These are phyloP conservation scores for Acanthosoma haemorrhoidale DNA, from an alignment of 2,888 invertebrate species.

Conservation along the genomic window DNA sequence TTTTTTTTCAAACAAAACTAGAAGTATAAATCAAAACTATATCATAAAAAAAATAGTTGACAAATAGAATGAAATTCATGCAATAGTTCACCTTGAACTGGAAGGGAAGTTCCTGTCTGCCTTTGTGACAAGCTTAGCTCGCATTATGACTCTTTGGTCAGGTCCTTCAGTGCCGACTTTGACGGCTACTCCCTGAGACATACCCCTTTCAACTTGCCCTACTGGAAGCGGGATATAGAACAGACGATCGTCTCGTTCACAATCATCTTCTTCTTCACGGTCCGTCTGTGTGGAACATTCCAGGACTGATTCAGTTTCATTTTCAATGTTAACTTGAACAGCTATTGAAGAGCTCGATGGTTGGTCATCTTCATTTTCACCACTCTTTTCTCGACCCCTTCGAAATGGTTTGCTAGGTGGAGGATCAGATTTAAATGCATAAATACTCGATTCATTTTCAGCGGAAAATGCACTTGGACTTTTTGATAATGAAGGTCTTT, in stretches of 20 bases:
- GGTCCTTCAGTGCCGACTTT: constrained; percentile 61
- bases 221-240: constrained; percentile 59
- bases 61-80: not conserved
- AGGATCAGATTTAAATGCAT: constrained; percentile 62
- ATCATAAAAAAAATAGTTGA: not conserved
- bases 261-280: constrained; percentile 45
- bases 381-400: constrained; percentile 45
- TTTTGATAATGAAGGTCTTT: constrained; percentile 47
- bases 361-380: constrained; percentile 46
- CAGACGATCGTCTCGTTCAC: constrained; percentile 55
- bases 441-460: constrained; percentile 64
- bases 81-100: constrained; percentile 10
- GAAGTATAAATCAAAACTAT: too few species aligned
- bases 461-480: constrained; percentile 58
- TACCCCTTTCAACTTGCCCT: constrained; percentile 44
- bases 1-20: too few species aligned
- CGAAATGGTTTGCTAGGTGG: constrained; percentile 57
- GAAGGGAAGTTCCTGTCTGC: constrained; percentile 43
- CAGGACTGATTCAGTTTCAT: constrained; percentile 44
- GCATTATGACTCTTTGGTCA: constrained; percentile 58
- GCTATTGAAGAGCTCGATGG: constrained; percentile 51
- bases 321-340: constrained; percentile 53
- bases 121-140: constrained; percentile 60
- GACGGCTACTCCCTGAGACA: constrained; percentile 57
- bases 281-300: constrained; percentile 49